These are phyloP conservation scores for Enteromius trimaculatus DNA, from an alignment of 2,797 vertebrate genomes.

Conservation along the genomic window DNA sequence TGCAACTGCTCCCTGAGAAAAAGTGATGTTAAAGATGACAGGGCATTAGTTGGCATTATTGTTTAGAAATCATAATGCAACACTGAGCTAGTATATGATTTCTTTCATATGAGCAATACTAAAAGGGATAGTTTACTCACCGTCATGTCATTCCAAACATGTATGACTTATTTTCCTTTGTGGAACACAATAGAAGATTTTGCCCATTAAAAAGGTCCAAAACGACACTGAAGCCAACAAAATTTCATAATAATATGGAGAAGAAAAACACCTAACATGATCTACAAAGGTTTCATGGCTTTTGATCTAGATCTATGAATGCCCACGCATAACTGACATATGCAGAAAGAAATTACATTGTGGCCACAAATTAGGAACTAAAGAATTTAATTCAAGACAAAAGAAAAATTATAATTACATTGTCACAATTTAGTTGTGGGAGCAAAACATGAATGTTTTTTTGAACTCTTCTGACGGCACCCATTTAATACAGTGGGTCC, in stretches of 20 bases:
- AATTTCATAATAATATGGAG: not conserved
- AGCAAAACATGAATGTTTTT: not conserved
- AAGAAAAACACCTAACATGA: not conserved
- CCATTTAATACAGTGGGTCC: not conserved
- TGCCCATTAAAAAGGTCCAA: not conserved
- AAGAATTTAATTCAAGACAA: not conserved
- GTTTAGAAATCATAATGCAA: slow-evolving; percentile 14
- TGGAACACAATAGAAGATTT: not conserved
- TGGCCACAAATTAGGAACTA: not conserved
- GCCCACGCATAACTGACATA: not conserved
- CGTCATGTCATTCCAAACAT: not conserved
- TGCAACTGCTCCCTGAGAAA: slow-evolving; percentile 62
- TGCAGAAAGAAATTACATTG: too few relatives aligned
- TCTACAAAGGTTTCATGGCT: not conserved
- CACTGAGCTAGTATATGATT: not conserved
- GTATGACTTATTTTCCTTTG: not conserved
- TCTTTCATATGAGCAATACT: slow-evolving; percentile 7
- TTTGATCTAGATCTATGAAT: not conserved
- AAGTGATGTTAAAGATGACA: slow-evolving; percentile 47
- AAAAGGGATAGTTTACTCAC: not conserved
- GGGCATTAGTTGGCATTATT: slow-evolving; percentile 38
- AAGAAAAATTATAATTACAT: not conserved
- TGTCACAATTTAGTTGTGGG: not conserved
- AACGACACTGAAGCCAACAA: not conserved
- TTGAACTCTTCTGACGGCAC: not conserved